Evolutionary conservation across 2,797 vertebrate species (phyloP).

Genomic region (Pygocentrus nattereri): DNA sequence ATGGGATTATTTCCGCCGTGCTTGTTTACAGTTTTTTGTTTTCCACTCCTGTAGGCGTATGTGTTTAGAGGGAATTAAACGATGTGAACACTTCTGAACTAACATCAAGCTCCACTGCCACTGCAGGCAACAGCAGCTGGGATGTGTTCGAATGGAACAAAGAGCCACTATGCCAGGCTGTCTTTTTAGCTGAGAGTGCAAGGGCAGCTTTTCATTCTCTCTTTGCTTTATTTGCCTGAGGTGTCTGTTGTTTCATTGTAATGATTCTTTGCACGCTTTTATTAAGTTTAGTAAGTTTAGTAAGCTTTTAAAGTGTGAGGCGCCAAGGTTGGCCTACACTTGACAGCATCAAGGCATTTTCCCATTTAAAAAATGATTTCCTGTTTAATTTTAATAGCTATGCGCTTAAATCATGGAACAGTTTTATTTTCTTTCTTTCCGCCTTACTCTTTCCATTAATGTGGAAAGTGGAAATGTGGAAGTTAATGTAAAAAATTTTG

Average conservation of each 20-base stretch:
- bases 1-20: constrained; percentile 22
- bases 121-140: constrained; percentile 66
- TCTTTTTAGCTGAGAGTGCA: constrained; percentile 5
- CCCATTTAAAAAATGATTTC: background rate
- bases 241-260: background rate
- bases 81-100: constrained; percentile 12
- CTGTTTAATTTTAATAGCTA: background rate
- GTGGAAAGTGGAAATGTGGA: background rate
- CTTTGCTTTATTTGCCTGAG: constrained; percentile 1
- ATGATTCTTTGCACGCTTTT: background rate
- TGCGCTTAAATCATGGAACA: background rate
- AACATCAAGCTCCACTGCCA: constrained; percentile 51
- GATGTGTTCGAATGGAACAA: constrained; percentile 45
- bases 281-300: too few relatives aligned
- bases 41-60: constrained; percentile 15
- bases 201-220: background rate
- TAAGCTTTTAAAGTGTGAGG: constrained; percentile 10
- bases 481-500: too few relatives aligned
- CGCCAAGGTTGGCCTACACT: background rate
- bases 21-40: constrained; percentile 36
- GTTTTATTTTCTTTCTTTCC: background rate
- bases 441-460: background rate
- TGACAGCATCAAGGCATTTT: background rate
- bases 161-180: constrained; percentile 11
- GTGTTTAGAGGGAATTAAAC: constrained; percentile 24